These are phyloP conservation scores for Pluvianellus socialis DNA, from an alignment of 2,113 vertebrate genomes.

Conservation along the genomic window DNA sequence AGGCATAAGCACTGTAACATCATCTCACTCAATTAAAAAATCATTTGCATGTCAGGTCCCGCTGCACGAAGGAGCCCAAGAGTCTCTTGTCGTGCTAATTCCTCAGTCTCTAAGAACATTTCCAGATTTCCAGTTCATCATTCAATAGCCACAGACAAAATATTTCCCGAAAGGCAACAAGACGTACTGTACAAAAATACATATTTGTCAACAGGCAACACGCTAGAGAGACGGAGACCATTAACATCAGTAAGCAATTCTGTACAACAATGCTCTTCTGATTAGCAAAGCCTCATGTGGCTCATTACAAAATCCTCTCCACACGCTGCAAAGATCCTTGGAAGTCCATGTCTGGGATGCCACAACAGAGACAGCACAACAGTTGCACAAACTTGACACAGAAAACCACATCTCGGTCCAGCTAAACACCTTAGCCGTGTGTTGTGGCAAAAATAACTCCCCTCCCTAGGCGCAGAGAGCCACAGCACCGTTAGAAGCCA, in stretches of 20 bases:
- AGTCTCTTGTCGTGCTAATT: neutral
- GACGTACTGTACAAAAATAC: neutral
- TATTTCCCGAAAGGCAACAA: neutral
- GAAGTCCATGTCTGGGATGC: neutral
- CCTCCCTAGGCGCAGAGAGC: neutral
- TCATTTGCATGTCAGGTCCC: neutral
- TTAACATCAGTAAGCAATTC: neutral
- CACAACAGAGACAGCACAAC: neutral
- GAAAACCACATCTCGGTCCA: neutral
- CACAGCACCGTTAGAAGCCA: neutral
- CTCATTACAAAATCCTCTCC: neutral
- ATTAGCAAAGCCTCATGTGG: neutral
- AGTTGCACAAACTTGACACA: neutral
- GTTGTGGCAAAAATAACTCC: neutral
- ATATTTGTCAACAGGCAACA: neutral
- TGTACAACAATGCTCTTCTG: neutral
- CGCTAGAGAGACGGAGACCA: neutral
- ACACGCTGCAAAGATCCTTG: fast-evolving
- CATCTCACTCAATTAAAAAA: neutral
- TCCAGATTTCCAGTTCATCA: slow-evolving; percentile 4
- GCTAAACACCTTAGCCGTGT: neutral
- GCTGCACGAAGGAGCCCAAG: neutral
- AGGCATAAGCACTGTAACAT: neutral
- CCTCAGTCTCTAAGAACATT: neutral
- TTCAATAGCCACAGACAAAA: neutral